Percentiles rank a stretch among this genome's conserved stretches.
Conservation (phyloP, 2,888 invertebrate genomes). For the Cactoblastis cactorum region DNA sequence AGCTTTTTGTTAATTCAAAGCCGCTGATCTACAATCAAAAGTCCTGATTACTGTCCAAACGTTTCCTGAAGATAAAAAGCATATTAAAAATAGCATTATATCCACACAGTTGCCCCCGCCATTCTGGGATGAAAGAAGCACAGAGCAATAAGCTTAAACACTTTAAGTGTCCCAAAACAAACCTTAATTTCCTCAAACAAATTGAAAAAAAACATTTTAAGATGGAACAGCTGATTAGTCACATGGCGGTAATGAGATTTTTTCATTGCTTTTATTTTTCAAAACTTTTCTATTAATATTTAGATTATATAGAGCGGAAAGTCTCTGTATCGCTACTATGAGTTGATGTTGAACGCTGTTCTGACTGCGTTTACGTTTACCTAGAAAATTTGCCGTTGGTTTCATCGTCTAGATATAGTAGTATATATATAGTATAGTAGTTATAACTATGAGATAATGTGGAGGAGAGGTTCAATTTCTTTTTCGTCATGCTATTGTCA, state of each 20-base stretch:
- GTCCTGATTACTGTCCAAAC: neutral
- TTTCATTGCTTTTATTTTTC: neutral
- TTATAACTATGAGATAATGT: no score
- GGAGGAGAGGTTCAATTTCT: no score
- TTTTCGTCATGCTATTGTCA: no score
- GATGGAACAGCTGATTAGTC: neutral
- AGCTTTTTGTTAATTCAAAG: no score
- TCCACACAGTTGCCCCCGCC: neutral
- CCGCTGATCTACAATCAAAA: no score
- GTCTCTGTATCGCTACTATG: no score
- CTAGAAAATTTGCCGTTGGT: no score
- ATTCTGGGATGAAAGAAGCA: neutral
- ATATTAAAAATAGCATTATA: conserved; percentile 1
- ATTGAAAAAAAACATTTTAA: conserved; percentile 33
- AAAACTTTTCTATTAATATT: neutral
- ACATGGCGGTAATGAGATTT: conserved; percentile 4
- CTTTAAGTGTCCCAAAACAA: conserved; percentile 44
- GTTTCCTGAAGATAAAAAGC: neutral
- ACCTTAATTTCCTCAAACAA: conserved; percentile 51
- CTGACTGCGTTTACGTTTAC: no score
- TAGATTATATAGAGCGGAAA: no score
- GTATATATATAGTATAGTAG: no score
- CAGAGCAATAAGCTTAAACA: conserved; percentile 44
- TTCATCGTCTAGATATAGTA: no score
- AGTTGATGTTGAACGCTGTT: no score